Evolutionary conservation across 2,113 vertebrate genomes (phyloP).

Genomic region (Cottus gobio): DNA sequence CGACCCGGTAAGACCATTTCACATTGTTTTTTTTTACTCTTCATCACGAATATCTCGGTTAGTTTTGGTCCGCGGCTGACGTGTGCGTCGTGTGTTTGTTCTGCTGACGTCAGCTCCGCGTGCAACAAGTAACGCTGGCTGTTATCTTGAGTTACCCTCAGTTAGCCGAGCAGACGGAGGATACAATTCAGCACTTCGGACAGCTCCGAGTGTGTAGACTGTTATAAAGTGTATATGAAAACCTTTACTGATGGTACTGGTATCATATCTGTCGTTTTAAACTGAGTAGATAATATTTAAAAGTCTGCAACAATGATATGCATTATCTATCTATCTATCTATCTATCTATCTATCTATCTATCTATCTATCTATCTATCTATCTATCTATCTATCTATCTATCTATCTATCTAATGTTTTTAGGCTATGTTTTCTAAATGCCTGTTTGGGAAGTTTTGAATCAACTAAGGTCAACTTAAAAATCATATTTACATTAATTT

Average conservation of each 20-base stretch:
- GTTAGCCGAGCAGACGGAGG: background rate
- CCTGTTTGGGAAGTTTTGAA: background rate
- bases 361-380: too few relatives aligned
- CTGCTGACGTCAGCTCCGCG: constrained; percentile 3
- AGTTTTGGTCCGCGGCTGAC: too few relatives aligned
- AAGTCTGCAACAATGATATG: background rate
- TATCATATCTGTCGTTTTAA: background rate
- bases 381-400: too few relatives aligned
- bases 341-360: too few relatives aligned
- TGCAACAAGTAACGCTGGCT: constrained; percentile 70
- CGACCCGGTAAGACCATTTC: constrained; percentile 63
- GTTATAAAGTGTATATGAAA: too few relatives aligned
- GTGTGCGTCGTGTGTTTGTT: background rate
- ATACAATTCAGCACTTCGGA: constrained; percentile 67
- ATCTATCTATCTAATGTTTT: too few relatives aligned
- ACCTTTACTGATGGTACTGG: background rate
- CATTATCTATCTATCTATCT: too few relatives aligned
- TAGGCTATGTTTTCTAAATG: background rate
- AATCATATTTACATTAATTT: background rate
- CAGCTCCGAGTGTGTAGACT: constrained; percentile 38
- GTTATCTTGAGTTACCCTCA: constrained; percentile 40
- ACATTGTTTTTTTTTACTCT: fast-evolving
- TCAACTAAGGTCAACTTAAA: too few relatives aligned
- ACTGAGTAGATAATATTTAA: background rate
- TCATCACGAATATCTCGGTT: background rate